phyloP scores from a whole-genome alignment of 2,888 invertebrate genomes.

The Smittia aterrima region DNA sequence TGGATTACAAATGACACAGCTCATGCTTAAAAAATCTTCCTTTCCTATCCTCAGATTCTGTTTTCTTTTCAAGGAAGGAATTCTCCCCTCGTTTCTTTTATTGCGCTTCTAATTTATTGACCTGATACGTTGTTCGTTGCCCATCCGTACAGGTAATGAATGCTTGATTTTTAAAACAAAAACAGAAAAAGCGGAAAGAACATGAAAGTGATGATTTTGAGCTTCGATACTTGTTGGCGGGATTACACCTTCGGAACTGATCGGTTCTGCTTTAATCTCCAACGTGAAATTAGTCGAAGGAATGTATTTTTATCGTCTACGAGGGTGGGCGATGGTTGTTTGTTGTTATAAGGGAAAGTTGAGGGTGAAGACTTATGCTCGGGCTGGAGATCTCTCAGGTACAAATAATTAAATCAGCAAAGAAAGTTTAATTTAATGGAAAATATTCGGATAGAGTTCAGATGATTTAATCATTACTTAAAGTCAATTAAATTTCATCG shows the following conservation, averaged over 20 bases:
- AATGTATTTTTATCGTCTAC: background rate
- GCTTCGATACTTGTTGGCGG: background rate
- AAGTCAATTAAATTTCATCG: too few species aligned
- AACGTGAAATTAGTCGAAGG: background rate
- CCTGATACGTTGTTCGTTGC: background rate
- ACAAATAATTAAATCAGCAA: too few species aligned
- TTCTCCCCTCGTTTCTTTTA: background rate
- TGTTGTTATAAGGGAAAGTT: conserved; percentile 5
- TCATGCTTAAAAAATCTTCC: background rate
- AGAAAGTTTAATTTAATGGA: too few species aligned
- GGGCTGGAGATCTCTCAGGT: background rate
- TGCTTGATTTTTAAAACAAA: background rate
- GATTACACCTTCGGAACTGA: conserved; percentile 10
- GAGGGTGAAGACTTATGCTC: background rate
- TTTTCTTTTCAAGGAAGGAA: too few species aligned
- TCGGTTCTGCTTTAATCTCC: background rate
- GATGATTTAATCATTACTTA: too few species aligned
- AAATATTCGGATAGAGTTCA: too few species aligned
- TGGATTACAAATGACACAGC: too few species aligned
- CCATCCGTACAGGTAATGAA: conserved; percentile 8
- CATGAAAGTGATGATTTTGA: background rate
- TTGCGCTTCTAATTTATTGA: background rate
- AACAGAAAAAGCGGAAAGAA: background rate
- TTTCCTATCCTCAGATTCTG: too few species aligned
- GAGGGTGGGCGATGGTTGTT: conserved; percentile 33